Base-by-base conservation (phyloP, 2,113 vertebrate genomes). In the Theristicus caerulescens region DNA sequence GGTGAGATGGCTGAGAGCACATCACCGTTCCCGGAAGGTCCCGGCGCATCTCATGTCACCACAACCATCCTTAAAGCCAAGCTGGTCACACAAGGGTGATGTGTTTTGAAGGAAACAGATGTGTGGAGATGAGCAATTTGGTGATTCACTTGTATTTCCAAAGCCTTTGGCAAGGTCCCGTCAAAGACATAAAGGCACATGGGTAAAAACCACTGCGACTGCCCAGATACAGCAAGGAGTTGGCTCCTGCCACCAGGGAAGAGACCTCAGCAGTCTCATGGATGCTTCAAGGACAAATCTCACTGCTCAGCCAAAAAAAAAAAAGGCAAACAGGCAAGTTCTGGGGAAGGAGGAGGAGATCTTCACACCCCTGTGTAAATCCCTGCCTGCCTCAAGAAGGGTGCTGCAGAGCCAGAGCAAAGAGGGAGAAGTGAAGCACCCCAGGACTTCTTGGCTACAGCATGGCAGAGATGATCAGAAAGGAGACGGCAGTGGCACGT, bases 151-250 rank as follows among this genome's bases (percentile, higher is more conserved):
- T 51, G 36, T 44, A 42, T 66, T 92, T 92, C 82, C 64, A 90
- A 78, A 1, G 8, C 34, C 40, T 67, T 86, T 74, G 49, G n/a
- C 46, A 58, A 73, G 7, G 51, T 77, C 49, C 19, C 8, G 1
- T 52, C 76, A 55, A 94, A 86, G 34, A 54, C 22, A 7, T 66
- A 26, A 0, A 1, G 25, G 38, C 2, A 1, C 4, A 5, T 14
- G 7, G 20, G 16, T 13, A 62, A 86, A 92, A 92, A n/a, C 1
- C 16, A 52, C 40, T 44, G 32, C 2, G 2, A 69, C 58, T 46
- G 54, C 71, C 17, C n/a, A 51, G 17, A 79, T 0, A 0, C 61
- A 80, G 57, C 1, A 4, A 77, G 44, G 20, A 76, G 36, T 4
- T 62, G 38, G 8, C 10, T 96, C 36, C 67, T 77, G 58, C 22